Conservation (phyloP, 2,797 vertebrate species). For the Manis crassicaudata region DNA sequence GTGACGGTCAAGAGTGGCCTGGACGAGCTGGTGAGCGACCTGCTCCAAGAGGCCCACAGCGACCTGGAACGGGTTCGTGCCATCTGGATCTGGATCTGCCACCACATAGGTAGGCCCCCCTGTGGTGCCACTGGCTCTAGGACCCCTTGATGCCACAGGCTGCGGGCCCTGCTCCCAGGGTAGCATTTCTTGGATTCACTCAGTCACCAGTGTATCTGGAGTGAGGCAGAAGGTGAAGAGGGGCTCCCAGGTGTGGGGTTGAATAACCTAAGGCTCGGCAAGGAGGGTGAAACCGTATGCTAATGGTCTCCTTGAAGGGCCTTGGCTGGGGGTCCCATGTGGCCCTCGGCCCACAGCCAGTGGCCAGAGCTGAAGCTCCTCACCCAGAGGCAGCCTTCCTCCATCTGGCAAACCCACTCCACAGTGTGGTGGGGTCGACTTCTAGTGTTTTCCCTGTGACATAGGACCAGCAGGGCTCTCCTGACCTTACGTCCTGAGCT, state of each 20-base stretch:
- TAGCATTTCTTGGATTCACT: background rate
- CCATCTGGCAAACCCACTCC: background rate
- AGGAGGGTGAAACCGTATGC: background rate
- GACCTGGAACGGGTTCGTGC: slow-evolving; percentile 87
- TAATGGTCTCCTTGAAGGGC: background rate
- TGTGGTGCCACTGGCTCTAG: background rate
- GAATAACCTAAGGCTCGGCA: background rate
- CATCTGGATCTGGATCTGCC: slow-evolving; percentile 90
- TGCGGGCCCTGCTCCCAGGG: background rate
- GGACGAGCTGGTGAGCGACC: slow-evolving; percentile 84
- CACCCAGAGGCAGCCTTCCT: background rate
- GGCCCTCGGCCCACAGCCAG: background rate
- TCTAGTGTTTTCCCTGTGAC: background rate
- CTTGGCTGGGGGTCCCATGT: accelerated
- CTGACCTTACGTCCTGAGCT: background rate
- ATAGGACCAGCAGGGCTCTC: background rate
- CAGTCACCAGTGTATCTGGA: background rate
- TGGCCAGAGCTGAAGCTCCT: background rate
- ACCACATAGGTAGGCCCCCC: slow-evolving; percentile 86
- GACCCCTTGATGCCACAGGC: background rate
- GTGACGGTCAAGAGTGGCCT: slow-evolving; percentile 80
- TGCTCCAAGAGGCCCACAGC: slow-evolving; percentile 84
- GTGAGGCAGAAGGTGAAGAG: background rate
- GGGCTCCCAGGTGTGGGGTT: background rate
- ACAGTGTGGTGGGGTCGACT: background rate